These are phyloP conservation scores for Hypena proboscidalis DNA, from an alignment of 2,888 invertebrate species.

Conservation along the genomic window DNA sequence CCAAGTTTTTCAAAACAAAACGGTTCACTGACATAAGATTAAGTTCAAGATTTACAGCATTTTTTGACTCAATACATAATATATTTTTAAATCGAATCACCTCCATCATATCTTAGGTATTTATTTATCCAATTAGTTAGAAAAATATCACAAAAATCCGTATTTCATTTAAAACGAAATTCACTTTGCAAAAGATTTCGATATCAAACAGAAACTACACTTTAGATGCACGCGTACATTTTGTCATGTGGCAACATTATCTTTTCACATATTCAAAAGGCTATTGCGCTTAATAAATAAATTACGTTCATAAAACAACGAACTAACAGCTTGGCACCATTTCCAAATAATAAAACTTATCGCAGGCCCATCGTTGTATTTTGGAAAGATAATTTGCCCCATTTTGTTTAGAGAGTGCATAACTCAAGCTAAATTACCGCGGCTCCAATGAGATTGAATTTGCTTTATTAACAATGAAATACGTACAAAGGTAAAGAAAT, in stretches of 20 bases:
- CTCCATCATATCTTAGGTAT: not conserved
- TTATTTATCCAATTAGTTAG: no score
- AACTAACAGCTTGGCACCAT: constrained; percentile 46
- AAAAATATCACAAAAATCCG: no score
- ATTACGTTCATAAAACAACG: constrained; percentile 28
- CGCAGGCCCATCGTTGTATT: constrained; percentile 34
- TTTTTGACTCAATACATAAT: no score
- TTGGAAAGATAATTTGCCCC: constrained; percentile 45
- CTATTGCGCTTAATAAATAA: constrained; percentile 33
- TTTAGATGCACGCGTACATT: constrained; percentile 41
- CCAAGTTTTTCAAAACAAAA: no score
- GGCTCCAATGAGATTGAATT: constrained; percentile 24
- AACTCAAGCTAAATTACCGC: constrained; percentile 51
- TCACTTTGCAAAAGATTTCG: no score
- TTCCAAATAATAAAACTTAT: constrained; percentile 32
- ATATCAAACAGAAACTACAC: constrained; percentile 32
- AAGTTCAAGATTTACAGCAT: no score
- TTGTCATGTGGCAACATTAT: constrained; percentile 47
- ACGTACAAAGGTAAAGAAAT: constrained; percentile 14
- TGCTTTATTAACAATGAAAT: constrained; percentile 32
- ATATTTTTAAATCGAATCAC: no score
- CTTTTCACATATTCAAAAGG: constrained; percentile 35
- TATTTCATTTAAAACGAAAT: no score
- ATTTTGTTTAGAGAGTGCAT: constrained; percentile 50
- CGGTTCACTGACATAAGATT: no score